Evolutionary conservation across 2,113 vertebrate species (phyloP).

Genomic region (Arvicanthis niloticus): DNA sequence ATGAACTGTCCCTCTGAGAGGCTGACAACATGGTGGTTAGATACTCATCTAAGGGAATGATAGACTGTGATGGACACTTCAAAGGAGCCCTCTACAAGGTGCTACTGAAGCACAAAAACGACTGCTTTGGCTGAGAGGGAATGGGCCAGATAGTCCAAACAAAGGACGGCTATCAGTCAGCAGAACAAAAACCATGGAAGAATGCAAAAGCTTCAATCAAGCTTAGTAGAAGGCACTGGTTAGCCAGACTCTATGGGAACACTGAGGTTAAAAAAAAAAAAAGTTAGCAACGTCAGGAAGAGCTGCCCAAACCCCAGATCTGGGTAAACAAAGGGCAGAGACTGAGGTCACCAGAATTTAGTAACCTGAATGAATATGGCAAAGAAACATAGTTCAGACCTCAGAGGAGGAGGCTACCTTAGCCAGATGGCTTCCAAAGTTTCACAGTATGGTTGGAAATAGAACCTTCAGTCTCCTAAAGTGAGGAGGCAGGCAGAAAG

Average conservation of each 20-base stretch:
- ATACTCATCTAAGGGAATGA: background rate
- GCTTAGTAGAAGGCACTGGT: background rate
- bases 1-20: background rate
- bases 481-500: background rate
- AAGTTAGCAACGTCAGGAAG: background rate
- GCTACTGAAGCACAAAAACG: background rate
- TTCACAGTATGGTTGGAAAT: background rate
- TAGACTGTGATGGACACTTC: background rate
- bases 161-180: background rate
- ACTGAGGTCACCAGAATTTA: background rate
- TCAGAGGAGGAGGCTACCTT: background rate
- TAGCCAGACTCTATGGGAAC: background rate
- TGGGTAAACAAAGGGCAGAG: background rate
- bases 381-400: background rate
- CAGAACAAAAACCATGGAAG: constrained; percentile 4
- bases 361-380: background rate
- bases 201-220: constrained; percentile 12
- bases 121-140: background rate
- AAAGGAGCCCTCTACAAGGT: constrained; percentile 11
- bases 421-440: background rate
- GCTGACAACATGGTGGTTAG: background rate
- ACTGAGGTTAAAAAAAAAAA: background rate
- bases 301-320: background rate
- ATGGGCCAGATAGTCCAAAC: background rate
- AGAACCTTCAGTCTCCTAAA: background rate